Base-by-base conservation (phyloP, 2,797 vertebrate species). In the Semotilus atromaculatus region DNA sequence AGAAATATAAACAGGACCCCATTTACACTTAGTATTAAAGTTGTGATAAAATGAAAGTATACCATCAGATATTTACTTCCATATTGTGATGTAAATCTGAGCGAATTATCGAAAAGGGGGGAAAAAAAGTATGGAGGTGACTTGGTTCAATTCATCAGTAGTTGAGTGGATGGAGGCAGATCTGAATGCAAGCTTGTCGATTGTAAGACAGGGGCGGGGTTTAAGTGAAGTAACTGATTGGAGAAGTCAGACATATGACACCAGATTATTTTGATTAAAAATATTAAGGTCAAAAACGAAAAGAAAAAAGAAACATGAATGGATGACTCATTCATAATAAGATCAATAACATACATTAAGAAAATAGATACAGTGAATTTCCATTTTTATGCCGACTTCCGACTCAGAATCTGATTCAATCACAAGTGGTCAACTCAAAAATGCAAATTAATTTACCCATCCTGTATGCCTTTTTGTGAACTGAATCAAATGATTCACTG, bases 1-100 rank as follows among this genome's bases (percentile, higher is more conserved):
- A 55, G 14, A 77, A 60, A 77, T 40, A 43, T 31, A 45, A 64
- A 78, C 18, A 60, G 9, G 10, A 66, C 10, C 6, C 40, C 11
- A 38, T 80, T 29, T 80, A 51, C 23, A 80, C 14, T 36, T 68
- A 8, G 19, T 75, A 34, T 55, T 75, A 36, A 34, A 36, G 66
- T 23, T 38, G 19, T n/a, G 55, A 58, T 55, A 8, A 5, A 58
- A n/a, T n/a, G 23, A 58, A 58, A 58, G 55, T 55, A 10, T 45
- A 19, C 2, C 0, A 0, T 9, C 73, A 75, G 43, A 26, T 45
- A 13, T 18, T 73, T 73, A 51, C 29, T 7, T 53, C 7, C 2
- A 0, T 72, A 13, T 29, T 53, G 26, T 34, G 45, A 53, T 2
- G 2, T 72, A 45, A 3, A 45, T 31, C 8, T 3, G 2, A 45